Conservation (phyloP, 2,888 invertebrate species). For the Cetonia aurata region DNA sequence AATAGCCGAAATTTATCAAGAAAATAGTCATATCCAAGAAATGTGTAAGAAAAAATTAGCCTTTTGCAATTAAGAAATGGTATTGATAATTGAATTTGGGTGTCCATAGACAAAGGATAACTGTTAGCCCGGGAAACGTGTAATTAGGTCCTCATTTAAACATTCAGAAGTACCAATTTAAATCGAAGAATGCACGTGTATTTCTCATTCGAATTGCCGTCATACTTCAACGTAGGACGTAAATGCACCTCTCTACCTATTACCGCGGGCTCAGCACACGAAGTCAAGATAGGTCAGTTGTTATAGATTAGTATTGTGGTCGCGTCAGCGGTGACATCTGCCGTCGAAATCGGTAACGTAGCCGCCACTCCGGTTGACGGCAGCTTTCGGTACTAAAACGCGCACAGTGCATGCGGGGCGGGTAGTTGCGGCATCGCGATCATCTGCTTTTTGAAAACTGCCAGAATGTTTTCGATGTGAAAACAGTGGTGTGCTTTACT, state of each 20-base stretch:
- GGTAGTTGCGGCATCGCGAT: conserved; percentile 35
- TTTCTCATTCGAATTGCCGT: background rate
- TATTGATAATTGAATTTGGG: no score
- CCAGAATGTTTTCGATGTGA: conserved; percentile 34
- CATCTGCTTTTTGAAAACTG: conserved; percentile 39
- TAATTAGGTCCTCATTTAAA: no score
- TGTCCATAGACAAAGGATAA: no score
- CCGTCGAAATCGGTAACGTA: conserved; percentile 22
- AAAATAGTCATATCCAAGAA: no score
- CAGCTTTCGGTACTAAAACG: conserved; percentile 27
- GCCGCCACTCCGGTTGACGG: conserved; percentile 23
- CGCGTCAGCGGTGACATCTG: conserved; percentile 33
- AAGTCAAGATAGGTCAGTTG: conserved; percentile 32
- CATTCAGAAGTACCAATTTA: no score
- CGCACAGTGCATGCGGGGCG: conserved; percentile 26
- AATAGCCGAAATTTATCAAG: no score
- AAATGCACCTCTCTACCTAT: background rate
- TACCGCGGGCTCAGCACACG: background rate
- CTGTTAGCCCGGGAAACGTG: no score
- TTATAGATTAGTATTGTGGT: conserved; percentile 30
- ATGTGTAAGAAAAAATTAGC: no score
- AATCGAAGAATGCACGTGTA: no score
- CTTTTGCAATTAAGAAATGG: no score
- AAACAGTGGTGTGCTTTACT: conserved; percentile 32
- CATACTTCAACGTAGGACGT: background rate